phyloP scores from a whole-genome alignment of 1,140 invertebrate species.

The Drosophila takahashii region DNA sequence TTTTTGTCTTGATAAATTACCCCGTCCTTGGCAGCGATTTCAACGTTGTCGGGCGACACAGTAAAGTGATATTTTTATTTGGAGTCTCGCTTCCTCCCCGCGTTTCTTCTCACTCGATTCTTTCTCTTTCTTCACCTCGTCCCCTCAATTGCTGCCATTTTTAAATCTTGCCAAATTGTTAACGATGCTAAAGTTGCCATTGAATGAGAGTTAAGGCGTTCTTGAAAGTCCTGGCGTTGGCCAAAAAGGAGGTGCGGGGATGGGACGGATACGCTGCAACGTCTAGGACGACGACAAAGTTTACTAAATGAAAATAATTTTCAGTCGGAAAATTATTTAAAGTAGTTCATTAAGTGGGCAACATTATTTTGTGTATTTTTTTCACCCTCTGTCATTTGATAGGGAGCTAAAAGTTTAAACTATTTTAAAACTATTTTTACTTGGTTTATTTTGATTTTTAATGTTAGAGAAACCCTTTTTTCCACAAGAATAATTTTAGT shows the following conservation, averaged over 20 bases:
- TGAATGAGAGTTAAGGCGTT: slow-evolving; percentile 53
- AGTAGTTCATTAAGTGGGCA: slow-evolving; percentile 79
- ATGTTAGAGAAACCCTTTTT: neutral
- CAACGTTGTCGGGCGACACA: slow-evolving; percentile 65
- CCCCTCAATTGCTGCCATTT: slow-evolving; percentile 63
- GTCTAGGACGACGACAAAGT: slow-evolving; percentile 49
- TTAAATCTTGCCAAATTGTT: slow-evolving; percentile 82
- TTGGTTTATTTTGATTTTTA: neutral
- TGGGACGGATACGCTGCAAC: neutral
- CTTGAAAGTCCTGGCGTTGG: slow-evolving; percentile 31
- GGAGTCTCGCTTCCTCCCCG: slow-evolving; percentile 23
- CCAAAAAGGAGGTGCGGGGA: neutral
- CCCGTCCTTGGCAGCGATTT: slow-evolving; percentile 76
- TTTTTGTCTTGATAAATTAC: slow-evolving; percentile 83
- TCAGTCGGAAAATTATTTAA: slow-evolving; percentile 79
- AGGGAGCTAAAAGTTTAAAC: slow-evolving; percentile 18
- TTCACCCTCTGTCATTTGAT: slow-evolving; percentile 3
- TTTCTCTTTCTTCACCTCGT: slow-evolving; percentile 18
- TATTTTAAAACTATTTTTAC: slow-evolving; percentile 44
- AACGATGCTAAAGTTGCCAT: slow-evolving; percentile 79
- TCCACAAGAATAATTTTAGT: neutral
- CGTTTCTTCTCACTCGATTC: slow-evolving; percentile 3
- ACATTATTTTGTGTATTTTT: slow-evolving; percentile 31
- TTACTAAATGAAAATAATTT: slow-evolving; percentile 82
- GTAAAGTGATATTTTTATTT: slow-evolving; percentile 83